Percentiles rank a stretch among this genome's conserved stretches.
Conservation (phyloP, 2,797 vertebrate genomes). For the Crax fasciolata region DNA sequence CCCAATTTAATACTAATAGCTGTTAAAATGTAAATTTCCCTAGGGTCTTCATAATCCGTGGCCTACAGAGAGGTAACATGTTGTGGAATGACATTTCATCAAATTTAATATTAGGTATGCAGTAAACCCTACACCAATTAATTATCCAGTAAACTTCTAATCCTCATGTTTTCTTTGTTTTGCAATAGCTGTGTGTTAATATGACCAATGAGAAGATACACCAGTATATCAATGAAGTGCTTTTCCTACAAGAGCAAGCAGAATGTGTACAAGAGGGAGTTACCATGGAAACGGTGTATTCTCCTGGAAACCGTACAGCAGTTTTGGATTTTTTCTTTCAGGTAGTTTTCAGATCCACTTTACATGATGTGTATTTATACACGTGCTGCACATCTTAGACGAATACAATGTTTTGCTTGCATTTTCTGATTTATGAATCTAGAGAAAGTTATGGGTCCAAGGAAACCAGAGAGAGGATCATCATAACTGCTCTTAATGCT, state of each 20-base stretch:
- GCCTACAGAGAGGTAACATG: background rate
- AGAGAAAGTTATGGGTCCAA: background rate
- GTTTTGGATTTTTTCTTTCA: conserved; percentile 96
- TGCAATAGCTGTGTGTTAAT: conserved; percentile 93
- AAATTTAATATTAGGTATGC: background rate
- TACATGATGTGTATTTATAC: background rate
- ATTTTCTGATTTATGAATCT: background rate
- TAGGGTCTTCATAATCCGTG: background rate
- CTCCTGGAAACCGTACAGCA: conserved; percentile 87
- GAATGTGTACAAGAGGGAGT: conserved; percentile 95
- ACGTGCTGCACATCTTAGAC: background rate
- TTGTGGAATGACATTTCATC: conserved; percentile 13
- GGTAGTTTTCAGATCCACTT: conserved; percentile 83
- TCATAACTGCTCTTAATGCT: background rate
- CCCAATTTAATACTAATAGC: background rate
- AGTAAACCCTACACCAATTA: background rate
- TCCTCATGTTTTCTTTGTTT: background rate
- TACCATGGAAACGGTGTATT: conserved; percentile 90
- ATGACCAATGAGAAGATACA: conserved; percentile 96
- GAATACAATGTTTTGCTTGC: background rate
- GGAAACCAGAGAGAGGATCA: background rate
- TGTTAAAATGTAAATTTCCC: conserved; percentile 41
- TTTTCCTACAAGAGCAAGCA: conserved; percentile 93
- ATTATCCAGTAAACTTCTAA: conserved; percentile 11
- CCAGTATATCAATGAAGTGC: conserved; percentile 91